These are phyloP conservation scores for Platyscapa corneri DNA, from an alignment of 1,140 invertebrate species.

Conservation along the genomic window DNA sequence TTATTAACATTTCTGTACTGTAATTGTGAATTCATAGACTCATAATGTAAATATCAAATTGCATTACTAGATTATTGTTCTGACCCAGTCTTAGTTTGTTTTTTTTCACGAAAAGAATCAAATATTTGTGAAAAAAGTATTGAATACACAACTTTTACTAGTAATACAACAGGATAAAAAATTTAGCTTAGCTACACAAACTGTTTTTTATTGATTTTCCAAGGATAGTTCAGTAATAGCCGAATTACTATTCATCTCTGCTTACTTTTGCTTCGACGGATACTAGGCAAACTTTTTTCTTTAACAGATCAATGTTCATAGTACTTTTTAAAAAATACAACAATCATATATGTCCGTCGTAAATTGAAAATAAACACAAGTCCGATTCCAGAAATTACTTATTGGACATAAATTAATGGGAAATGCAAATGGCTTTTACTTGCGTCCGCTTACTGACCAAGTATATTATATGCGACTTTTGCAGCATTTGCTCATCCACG, in stretches of 20 bases:
- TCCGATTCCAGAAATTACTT: slow-evolving; percentile 28
- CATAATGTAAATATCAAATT: too few species aligned
- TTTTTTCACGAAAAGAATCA: too few species aligned
- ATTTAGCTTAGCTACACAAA: too few species aligned
- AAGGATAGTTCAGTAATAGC: not conserved
- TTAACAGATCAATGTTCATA: not conserved
- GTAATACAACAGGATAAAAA: too few species aligned
- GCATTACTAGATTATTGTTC: too few species aligned
- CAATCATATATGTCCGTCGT: not conserved
- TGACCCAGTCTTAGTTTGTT: too few species aligned
- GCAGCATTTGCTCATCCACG: not conserved
- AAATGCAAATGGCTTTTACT: slow-evolving; percentile 32
- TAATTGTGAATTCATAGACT: too few species aligned
- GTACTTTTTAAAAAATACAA: not conserved
- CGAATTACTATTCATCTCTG: not conserved
- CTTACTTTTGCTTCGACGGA: too few species aligned
- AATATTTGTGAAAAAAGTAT: too few species aligned
- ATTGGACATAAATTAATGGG: slow-evolving; percentile 27
- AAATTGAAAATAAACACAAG: slow-evolving; percentile 35
- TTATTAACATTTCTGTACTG: too few species aligned
- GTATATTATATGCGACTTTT: not conserved
- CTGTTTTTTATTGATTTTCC: too few species aligned
- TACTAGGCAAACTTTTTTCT: not conserved
- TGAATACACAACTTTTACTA: too few species aligned
- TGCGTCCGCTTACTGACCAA: not conserved